Evolutionary conservation across 2,797 vertebrate species (phyloP).

Genomic region (Tympanoctomys barrerae): DNA sequence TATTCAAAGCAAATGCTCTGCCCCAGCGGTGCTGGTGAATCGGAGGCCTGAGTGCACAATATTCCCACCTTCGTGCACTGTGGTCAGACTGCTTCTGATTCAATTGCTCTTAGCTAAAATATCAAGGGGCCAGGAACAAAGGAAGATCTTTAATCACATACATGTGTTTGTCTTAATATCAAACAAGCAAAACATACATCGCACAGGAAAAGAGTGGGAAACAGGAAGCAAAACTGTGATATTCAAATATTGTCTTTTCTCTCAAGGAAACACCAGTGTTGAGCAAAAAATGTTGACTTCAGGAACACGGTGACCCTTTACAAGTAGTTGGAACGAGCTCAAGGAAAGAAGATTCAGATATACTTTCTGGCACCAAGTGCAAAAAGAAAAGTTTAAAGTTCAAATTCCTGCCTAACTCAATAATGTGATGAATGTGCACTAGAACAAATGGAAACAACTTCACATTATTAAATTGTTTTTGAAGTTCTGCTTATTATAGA

Average conservation of each 20-base stretch:
- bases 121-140: constrained; percentile 63
- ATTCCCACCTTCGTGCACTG: neutral
- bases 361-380: constrained; percentile 32
- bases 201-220: constrained; percentile 52
- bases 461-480: constrained; percentile 20
- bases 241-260: constrained; percentile 68
- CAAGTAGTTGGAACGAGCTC: constrained; percentile 60
- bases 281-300: constrained; percentile 57
- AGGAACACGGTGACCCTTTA: constrained; percentile 64
- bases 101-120: constrained; percentile 60
- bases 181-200: constrained; percentile 69
- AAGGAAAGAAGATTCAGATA: constrained; percentile 61
- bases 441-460: constrained; percentile 32
- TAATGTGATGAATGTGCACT: neutral
- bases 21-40: neutral
- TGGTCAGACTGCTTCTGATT: neutral
- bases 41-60: neutral
- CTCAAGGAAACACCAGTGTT: constrained; percentile 7
- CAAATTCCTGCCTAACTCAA: constrained; percentile 32
- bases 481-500: neutral
- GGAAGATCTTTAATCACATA: constrained; percentile 63
- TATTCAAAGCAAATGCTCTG: constrained; percentile 56
- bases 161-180: constrained; percentile 49
- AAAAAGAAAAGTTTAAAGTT: constrained; percentile 60
- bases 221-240: constrained; percentile 67